Evolutionary conservation across 2,888 invertebrate genomes (phyloP), one percentile per base, ranked within the genome.

Genomic region (Drosophila subsilvestris): DNA sequence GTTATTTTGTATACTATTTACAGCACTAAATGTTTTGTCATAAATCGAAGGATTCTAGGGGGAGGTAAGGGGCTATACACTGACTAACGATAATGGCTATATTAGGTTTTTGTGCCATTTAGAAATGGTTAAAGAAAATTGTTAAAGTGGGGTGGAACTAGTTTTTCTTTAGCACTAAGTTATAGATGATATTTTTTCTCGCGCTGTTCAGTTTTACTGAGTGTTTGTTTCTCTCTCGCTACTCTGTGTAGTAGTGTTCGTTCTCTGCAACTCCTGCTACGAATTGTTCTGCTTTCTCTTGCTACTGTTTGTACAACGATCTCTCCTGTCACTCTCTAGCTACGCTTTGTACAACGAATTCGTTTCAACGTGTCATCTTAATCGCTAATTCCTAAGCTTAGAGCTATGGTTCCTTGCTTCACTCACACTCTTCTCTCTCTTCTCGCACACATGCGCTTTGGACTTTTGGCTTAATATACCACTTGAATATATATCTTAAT

Each of bases 391-490:
- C 37, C 7, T 37, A 37, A 74, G 53, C 67, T 79, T 75, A 54
- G 69, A 80, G 81, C 78, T 68, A 66, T 48, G n/a, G 48, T 74
- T 65, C 53, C 55, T 67, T 67, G 44, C 54, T 51, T 60, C 56
- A 42, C 48, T 59, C 63, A 61, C 43, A 63, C 63, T 44, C 62
- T 63, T 66, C 32, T 53, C 54, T 66, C 32, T 53, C 54, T 49
- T 68, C 72, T 55, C 56, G 61, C 74, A 76, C 61, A 66, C 69
- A 82, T 86, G 82, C 82, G 82, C 83, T 84, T 84, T 84, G 83
- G 83, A 84, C 83, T 87, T 86, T 71, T 67, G 87, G 87, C 83
- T 84, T 85, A 84, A 68, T 86, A 73, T 56, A 70, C 56, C 57
- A 32, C 47, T 58, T 55, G 32, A 53, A 74, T 63, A 72, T 57